Evolutionary conservation across 2,797 vertebrate species (phyloP), one percentile per base, ranked within the genome.

Genomic region (Chromis chromis): DNA sequence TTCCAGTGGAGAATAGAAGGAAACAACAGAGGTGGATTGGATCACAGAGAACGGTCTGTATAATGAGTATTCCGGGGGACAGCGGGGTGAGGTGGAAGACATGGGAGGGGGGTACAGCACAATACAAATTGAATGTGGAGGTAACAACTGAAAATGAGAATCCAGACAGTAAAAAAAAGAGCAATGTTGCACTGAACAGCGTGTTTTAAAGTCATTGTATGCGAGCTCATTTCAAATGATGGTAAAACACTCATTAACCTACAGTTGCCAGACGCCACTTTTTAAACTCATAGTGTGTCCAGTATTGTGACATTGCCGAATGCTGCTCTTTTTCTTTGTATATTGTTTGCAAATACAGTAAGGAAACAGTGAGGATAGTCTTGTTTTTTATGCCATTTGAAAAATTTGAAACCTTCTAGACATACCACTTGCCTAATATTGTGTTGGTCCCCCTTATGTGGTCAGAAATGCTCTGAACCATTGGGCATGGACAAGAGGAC

Each of bases 1-100:
- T 81, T 81, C 76, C 74, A 73, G 70, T 44, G 53, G 79, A 85
- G 80, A 81, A 79, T 52, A 84, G 54, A 71, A 70, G 33, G 73
- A 69, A 63, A 64, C 46, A 65, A 70, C 69, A 79, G 70, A 81
- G 76, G 78, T 4, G 24, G 62, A 62, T 68, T 72, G 76, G 77
- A 79, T 87, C 83, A 82, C 76, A 84, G 72, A 62, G 65, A 84
- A 74, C 8, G 12, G 63, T 44, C 52, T 17, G 40, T 71, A 64
- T 88, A 83, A 90, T 87, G 79, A 85, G 68, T 82, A 67, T 85
- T 76, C 64, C 77, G 60, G 55, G 53, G 55, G 58, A 78, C 63
- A 6, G 46, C 39, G 36, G 11, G 33, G 78, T 57, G 39, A 64
- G 36, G 54, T 52, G 50, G 36, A 50, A 42, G 53, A 64, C 58